A percentile compares a stretch with the other conserved stretches of the same genome.
Evolutionary conservation across 2,888 invertebrate genomes (phyloP).

Genomic region (Urechis unicinctus): DNA sequence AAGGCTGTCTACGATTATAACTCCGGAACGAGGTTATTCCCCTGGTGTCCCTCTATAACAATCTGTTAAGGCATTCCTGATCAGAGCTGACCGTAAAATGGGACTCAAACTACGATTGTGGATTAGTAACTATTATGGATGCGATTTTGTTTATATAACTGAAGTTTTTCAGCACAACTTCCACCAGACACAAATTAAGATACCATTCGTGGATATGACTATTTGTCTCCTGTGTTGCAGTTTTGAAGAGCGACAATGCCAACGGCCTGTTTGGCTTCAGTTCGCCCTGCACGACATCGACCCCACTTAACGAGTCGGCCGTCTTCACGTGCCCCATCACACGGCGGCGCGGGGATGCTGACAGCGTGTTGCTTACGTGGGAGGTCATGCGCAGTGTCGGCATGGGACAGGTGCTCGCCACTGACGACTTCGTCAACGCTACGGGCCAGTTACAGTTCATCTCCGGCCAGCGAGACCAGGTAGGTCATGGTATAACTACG

Average conservation of each 20-base stretch:
- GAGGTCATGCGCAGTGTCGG: constrained; percentile 22
- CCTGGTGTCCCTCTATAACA: no score
- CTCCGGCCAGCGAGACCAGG: constrained; percentile 36
- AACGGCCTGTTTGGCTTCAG: constrained; percentile 45
- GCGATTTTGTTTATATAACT: no score
- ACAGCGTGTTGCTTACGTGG: constrained; percentile 38
- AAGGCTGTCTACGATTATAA: no score
- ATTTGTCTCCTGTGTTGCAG: no score
- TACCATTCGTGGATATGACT: no score
- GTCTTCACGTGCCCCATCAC: constrained; percentile 30
- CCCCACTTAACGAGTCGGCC: constrained; percentile 22
- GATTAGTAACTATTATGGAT: no score
- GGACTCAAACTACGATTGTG: no score
- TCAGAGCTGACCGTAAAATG: no score
- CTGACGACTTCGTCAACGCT: constrained; percentile 32
- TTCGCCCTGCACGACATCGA: constrained; percentile 29
- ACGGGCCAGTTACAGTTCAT: constrained; percentile 34
- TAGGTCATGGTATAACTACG: constrained; percentile 20
- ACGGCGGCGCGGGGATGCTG: constrained; percentile 37
- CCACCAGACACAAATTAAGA: neutral
- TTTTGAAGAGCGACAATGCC: constrained; percentile 48
- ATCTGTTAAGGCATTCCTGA: no score
- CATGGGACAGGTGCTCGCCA: neutral
- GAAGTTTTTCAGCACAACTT: neutral
- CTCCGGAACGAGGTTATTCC: no score